Percentiles rank a stretch among this genome's conserved stretches.
Conservation (phyloP, 2,888 invertebrate species). For the Petrolisthes cinctipes region DNA sequence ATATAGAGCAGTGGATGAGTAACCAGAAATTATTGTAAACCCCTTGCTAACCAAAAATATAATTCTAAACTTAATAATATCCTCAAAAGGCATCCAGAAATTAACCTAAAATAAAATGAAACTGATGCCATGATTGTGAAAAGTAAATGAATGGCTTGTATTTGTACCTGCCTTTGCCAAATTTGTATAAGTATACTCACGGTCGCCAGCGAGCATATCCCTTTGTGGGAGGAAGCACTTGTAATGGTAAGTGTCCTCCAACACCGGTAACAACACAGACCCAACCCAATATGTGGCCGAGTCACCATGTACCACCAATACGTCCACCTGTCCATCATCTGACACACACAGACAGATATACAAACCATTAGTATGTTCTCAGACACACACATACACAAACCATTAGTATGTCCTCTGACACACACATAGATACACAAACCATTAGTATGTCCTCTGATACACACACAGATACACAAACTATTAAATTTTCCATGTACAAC, state of each 20-base stretch:
- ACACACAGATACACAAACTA: slow-evolving; percentile 17
- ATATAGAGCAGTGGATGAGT: too few species aligned
- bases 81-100: too few species aligned
- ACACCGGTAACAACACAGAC: slow-evolving; percentile 25
- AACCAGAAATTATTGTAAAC: too few species aligned
- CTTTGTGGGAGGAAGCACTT: slow-evolving; percentile 47
- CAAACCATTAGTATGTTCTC: neutral
- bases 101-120: too few species aligned
- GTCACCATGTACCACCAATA: slow-evolving; percentile 49
- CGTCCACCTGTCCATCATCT: slow-evolving; percentile 30
- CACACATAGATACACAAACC: neutral
- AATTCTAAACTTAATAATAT: too few species aligned
- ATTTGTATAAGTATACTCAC: slow-evolving; percentile 15
- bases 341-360: slow-evolving; percentile 7
- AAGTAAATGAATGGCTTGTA: too few species aligned
- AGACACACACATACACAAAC: slow-evolving; percentile 12
- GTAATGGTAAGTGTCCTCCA: slow-evolving; percentile 46
- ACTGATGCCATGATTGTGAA: too few species aligned
- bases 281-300: slow-evolving; percentile 41
- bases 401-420: neutral
- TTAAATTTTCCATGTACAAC: too few species aligned
- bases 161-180: too few species aligned
- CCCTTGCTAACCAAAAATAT: too few species aligned
- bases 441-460: neutral
- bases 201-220: slow-evolving; percentile 43